Percentiles rank a stretch among this genome's conserved stretches.
phyloP scores from a whole-genome alignment of 2,888 invertebrate genomes.

The Malacosoma neustria region DNA sequence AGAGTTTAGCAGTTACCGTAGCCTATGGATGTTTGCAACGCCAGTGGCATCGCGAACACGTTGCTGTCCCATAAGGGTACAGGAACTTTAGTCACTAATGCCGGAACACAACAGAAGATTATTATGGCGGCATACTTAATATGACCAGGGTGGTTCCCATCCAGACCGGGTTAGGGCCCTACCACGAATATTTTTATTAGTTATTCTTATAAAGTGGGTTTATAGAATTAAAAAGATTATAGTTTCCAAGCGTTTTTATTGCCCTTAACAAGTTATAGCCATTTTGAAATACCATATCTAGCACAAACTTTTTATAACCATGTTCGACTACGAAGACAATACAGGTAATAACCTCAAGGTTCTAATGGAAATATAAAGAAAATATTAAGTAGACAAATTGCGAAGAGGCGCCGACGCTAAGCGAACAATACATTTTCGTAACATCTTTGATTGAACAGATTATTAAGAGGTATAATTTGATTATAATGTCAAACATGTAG shows the following conservation, averaged over 20 bases:
- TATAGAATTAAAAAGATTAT: background rate
- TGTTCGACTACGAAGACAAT: conserved; percentile 39
- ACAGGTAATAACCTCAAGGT: conserved; percentile 53
- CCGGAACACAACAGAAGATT: too few species aligned
- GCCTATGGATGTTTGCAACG: too few species aligned
- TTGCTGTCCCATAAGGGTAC: too few species aligned
- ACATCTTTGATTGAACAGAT: conserved; percentile 27
- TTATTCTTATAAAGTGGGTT: background rate
- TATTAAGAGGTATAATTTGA: conserved; percentile 41
- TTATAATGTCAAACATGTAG: conserved; percentile 30
- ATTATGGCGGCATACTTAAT: too few species aligned
- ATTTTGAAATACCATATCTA: conserved; percentile 18
- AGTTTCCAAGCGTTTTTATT: background rate
- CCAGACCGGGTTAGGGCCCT: too few species aligned
- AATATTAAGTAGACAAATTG: conserved; percentile 39
- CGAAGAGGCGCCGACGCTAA: conserved; percentile 23
- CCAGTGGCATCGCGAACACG: too few species aligned
- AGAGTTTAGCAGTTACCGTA: too few species aligned
- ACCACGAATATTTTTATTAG: background rate
- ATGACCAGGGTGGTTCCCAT: too few species aligned
- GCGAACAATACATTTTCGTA: conserved; percentile 12
- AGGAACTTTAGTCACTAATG: too few species aligned
- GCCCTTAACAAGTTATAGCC: background rate
- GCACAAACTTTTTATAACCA: conserved; percentile 13
- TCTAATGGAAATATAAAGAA: conserved; percentile 35